Percentiles rank a stretch among this genome's conserved stretches.
phyloP scores from a whole-genome alignment of 2,113 vertebrate genomes.

The Oostethus manadensis region DNA sequence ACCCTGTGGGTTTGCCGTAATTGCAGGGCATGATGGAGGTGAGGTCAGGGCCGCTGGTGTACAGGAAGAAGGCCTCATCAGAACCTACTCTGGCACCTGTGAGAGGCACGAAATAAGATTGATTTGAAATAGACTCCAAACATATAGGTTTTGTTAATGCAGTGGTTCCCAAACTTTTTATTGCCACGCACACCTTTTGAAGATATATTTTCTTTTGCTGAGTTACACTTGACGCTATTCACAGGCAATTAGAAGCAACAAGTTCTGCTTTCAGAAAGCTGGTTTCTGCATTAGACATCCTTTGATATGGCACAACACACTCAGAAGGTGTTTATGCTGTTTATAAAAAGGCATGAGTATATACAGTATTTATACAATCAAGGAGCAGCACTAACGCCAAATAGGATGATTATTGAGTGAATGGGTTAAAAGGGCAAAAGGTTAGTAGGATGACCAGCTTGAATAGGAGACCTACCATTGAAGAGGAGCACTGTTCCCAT shows the following conservation, averaged over 20 bases:
- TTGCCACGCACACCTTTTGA: too few species aligned
- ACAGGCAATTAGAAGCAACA: conserved; percentile 39
- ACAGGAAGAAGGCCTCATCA: conserved; percentile 90
- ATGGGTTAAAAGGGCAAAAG: conserved; percentile 1
- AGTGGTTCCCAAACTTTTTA: too few species aligned
- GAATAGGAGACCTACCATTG: conserved; percentile 42
- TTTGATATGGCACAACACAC: conserved; percentile 17
- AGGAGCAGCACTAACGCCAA: conserved; percentile 19
- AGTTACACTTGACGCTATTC: too few species aligned
- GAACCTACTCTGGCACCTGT: conserved; percentile 84
- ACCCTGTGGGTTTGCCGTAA: conserved; percentile 76
- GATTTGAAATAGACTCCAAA: not conserved
- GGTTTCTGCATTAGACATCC: conserved; percentile 3
- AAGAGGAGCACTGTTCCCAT: conserved; percentile 80
- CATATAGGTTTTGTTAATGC: not conserved
- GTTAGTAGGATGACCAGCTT: not conserved
- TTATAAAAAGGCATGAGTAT: not conserved
- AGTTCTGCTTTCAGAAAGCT: conserved; percentile 40
- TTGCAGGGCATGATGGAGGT: conserved; percentile 95
- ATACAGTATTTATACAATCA: conserved; percentile 4
- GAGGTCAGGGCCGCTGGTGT: conserved; percentile 86
- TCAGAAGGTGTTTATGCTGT: not conserved
- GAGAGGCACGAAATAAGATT: not conserved
- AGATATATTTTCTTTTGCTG: too few species aligned
- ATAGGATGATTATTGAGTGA: not conserved